A percentile compares a stretch with the other conserved stretches of the same genome.
Evolutionary conservation across 2,888 invertebrate genomes (phyloP).

Genomic region (Neoascia interrupta): DNA sequence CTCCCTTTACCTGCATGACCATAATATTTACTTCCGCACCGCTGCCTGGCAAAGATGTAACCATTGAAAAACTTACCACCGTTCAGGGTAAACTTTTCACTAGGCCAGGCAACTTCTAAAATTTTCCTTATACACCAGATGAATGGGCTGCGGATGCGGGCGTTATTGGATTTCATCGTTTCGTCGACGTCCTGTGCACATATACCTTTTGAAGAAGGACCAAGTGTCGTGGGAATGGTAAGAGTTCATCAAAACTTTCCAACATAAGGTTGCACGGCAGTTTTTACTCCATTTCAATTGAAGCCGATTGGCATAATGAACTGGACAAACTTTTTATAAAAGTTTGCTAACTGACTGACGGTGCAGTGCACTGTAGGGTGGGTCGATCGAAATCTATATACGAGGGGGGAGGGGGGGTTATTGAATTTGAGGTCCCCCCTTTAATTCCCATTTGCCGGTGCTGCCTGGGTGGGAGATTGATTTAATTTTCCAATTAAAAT

Average conservation of each 20-base stretch:
- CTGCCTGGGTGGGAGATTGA: slow-evolving; percentile 17
- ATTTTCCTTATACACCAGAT: slow-evolving; percentile 37
- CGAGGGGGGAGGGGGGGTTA: too few species aligned
- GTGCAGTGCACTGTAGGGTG: too few species aligned
- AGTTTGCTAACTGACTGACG: slow-evolving; percentile 49
- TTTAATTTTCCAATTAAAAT: slow-evolving; percentile 32
- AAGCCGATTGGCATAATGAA: slow-evolving; percentile 62
- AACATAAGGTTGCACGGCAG: slow-evolving; percentile 53
- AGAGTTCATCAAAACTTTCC: slow-evolving; percentile 56
- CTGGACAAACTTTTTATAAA: slow-evolving; percentile 56
- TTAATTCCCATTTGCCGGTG: too few species aligned
- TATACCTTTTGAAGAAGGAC: too few species aligned
- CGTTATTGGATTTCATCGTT: slow-evolving; percentile 12
- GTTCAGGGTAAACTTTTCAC: slow-evolving; percentile 48
- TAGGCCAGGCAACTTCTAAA: slow-evolving; percentile 35
- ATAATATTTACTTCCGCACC: slow-evolving; percentile 56
- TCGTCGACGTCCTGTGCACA: background rate
- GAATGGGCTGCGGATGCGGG: slow-evolving; percentile 39
- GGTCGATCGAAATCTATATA: slow-evolving; percentile 32
- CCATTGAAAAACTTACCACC: slow-evolving; percentile 43
- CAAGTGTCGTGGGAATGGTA: slow-evolving; percentile 26
- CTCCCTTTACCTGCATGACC: slow-evolving; percentile 58
- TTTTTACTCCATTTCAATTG: slow-evolving; percentile 60
- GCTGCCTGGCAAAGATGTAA: slow-evolving; percentile 46
- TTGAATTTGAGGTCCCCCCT: slow-evolving; percentile 34